These are phyloP conservation scores for Altica lythri DNA, from an alignment of 2,888 invertebrate genomes.

Conservation along the genomic window DNA sequence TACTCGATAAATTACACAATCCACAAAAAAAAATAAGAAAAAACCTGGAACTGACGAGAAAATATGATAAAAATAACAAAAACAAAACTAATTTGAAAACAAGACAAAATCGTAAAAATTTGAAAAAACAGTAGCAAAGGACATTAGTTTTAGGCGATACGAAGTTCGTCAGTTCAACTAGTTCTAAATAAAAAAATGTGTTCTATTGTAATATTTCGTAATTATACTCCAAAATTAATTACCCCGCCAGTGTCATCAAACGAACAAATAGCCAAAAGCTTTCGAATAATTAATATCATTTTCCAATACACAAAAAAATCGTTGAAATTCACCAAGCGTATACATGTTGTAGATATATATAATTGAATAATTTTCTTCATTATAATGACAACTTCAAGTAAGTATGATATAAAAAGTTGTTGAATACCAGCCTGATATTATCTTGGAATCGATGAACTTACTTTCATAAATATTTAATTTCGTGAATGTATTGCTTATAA, in stretches of 20 bases:
- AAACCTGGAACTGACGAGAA: too few relatives aligned
- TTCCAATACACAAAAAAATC: conserved; percentile 34
- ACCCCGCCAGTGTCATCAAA: neutral
- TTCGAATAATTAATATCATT: conserved; percentile 30
- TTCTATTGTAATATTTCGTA: too few relatives aligned
- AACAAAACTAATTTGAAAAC: too few relatives aligned
- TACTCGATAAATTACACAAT: too few relatives aligned
- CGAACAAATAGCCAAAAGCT: conserved; percentile 20
- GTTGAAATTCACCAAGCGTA: conserved; percentile 41
- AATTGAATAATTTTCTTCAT: conserved; percentile 46
- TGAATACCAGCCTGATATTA: conserved; percentile 39
- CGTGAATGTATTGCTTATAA: conserved; percentile 24
- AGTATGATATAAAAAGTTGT: conserved; percentile 37
- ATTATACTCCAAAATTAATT: conserved; percentile 7
- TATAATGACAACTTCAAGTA: conserved; percentile 41
- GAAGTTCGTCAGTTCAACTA: too few relatives aligned
- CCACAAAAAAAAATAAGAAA: too few relatives aligned
- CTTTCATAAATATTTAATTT: conserved; percentile 40
- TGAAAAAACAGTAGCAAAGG: too few relatives aligned
- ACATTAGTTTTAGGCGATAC: too few relatives aligned
- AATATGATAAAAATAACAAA: too few relatives aligned
- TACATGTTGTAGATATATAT: conserved; percentile 42
- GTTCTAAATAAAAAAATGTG: too few relatives aligned
- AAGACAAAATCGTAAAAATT: too few relatives aligned
- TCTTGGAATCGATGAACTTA: conserved; percentile 38